These are phyloP conservation scores for Leucopsar rothschildi DNA, from an alignment of 2,113 vertebrate genomes.

Conservation along the genomic window DNA sequence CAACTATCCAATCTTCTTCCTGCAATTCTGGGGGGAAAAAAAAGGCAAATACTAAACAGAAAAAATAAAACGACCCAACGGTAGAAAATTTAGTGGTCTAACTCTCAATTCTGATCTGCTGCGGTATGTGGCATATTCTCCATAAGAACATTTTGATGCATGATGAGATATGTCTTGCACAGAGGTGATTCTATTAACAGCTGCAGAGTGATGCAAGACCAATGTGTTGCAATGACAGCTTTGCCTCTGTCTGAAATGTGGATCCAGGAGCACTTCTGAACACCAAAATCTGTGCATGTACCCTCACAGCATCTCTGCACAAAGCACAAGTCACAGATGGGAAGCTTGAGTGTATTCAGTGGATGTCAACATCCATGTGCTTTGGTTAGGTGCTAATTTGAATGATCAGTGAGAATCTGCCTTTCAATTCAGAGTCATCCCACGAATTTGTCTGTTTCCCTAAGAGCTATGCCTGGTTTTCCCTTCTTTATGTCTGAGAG, in stretches of 20 bases:
- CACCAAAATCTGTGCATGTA: background rate
- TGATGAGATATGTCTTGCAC: rapidly evolving
- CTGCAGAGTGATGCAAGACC: background rate
- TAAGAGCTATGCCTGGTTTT: background rate
- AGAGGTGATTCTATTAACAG: background rate
- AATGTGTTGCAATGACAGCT: background rate
- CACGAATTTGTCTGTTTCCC: background rate
- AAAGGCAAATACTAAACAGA: background rate
- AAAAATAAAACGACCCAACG: background rate
- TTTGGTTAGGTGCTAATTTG: background rate
- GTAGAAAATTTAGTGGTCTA: background rate
- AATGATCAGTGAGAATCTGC: background rate
- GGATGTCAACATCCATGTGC: background rate
- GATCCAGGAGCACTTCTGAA: background rate
- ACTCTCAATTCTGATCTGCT: background rate
- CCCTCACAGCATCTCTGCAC: background rate
- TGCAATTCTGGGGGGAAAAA: background rate
- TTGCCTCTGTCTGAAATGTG: background rate
- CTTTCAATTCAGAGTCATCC: background rate
- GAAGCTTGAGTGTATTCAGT: background rate
- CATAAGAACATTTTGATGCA: background rate
- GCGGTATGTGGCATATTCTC: background rate
- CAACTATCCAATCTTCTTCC: background rate
- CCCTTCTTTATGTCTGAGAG: background rate
- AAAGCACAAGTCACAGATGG: background rate